A percentile compares a stretch with the other conserved stretches of the same genome.
Conservation (phyloP, 1,140 invertebrate genomes). For the Conus betulinus region DNA sequence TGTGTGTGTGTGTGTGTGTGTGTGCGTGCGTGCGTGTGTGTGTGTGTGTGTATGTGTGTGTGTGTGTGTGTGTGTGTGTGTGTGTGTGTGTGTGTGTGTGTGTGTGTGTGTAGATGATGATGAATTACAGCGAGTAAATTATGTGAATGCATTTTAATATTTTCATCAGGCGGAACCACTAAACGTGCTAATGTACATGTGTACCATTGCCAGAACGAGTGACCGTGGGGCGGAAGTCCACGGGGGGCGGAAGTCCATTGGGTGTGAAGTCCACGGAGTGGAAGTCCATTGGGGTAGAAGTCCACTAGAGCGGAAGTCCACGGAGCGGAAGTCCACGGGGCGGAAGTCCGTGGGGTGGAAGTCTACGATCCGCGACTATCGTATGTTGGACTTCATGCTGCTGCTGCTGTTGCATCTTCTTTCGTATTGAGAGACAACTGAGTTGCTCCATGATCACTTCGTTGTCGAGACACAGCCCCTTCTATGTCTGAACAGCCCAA, state of each 20-base stretch:
- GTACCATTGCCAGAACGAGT: background rate
- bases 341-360: too few species aligned
- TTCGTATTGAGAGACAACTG: too few species aligned
- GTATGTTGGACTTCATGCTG: too few species aligned
- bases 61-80: conserved; percentile 22
- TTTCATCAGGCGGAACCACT: background rate
- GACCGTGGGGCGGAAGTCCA: too few species aligned
- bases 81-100: conserved; percentile 22
- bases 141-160: background rate
- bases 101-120: background rate
- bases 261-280: background rate
- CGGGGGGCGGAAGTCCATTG: too few species aligned
- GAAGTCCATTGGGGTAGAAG: background rate
- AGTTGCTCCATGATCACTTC: too few species aligned
- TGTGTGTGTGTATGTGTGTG: background rate
- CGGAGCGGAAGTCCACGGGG: too few species aligned
- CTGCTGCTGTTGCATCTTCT: too few species aligned
- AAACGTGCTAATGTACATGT: background rate
- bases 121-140: background rate
- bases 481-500: too few species aligned
- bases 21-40: background rate
- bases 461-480: too few species aligned
- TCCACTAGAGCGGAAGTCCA: background rate
- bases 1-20: too few species aligned
- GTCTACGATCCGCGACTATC: too few species aligned